phyloP scores from a whole-genome alignment of 2,113 vertebrate species.

The Turdus rufiventris region DNA sequence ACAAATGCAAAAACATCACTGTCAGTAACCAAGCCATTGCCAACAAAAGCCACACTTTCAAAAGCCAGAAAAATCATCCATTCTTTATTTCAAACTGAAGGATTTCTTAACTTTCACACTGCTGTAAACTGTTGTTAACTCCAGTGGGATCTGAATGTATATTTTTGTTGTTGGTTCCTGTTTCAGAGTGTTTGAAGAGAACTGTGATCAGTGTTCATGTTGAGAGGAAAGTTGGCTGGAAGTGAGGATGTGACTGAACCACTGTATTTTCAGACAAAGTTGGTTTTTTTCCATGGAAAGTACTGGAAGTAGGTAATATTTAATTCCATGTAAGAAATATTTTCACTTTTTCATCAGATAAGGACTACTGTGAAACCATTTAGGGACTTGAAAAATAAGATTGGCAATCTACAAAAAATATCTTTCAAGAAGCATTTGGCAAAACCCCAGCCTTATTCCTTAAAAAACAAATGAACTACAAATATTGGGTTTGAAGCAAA shows the following conservation, averaged over 20 bases:
- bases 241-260: background rate
- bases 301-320: background rate
- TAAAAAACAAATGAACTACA: background rate
- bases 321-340: background rate
- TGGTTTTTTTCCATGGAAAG: background rate
- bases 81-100: background rate
- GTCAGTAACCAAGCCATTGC: background rate
- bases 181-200: background rate
- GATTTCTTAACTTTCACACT: background rate
- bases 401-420: background rate
- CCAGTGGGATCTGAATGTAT: rapidly evolving
- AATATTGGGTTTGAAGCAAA: background rate
- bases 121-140: background rate
- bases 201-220: rapidly evolving
- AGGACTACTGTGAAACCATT: background rate
- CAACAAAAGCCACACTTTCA: background rate
- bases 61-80: background rate
- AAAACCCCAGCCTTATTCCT: background rate
- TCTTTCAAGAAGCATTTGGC: background rate
- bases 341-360: background rate
- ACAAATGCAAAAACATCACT: background rate
- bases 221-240: background rate
- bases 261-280: background rate
- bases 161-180: background rate
- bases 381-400: background rate